Conservation (phyloP, 2,113 vertebrate species). For the Laterallus jamaicensis region DNA sequence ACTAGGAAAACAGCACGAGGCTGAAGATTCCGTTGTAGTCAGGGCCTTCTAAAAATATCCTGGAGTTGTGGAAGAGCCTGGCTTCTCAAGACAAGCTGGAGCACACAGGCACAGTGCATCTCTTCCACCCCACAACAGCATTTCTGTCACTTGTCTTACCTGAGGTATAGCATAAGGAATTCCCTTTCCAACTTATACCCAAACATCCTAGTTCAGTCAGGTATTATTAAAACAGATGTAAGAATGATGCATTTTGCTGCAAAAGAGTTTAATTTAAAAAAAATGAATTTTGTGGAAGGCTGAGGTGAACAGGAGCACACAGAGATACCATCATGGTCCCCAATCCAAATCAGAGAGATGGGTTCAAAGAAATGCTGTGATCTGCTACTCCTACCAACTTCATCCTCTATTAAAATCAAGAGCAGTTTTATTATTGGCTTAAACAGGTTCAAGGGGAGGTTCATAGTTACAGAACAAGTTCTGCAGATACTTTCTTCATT, state of each 20-base stretch:
- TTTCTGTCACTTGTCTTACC: background rate
- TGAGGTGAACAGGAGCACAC: background rate
- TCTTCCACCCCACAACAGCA: background rate
- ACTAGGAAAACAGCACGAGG: background rate
- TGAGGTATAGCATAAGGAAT: background rate
- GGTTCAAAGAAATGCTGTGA: background rate
- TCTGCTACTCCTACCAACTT: background rate
- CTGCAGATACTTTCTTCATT: background rate
- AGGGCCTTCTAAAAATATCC: background rate
- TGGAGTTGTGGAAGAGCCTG: background rate
- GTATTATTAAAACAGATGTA: background rate
- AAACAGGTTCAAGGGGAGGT: background rate
- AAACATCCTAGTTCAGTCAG: background rate
- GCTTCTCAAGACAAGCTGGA: background rate
- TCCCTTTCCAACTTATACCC: background rate
- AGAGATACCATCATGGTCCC: background rate
- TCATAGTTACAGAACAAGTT: background rate
- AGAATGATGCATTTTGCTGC: background rate
- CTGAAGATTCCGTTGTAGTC: background rate
- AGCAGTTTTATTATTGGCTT: background rate
- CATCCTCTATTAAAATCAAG: background rate
- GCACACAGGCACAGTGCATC: fast-evolving
- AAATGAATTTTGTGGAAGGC: background rate
- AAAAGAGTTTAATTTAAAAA: background rate
- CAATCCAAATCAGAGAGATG: background rate